Percentiles rank a stretch among this genome's conserved stretches.
Evolutionary conservation across 2,113 vertebrate genomes (phyloP).

Genomic region (Antennarius striatus): DNA sequence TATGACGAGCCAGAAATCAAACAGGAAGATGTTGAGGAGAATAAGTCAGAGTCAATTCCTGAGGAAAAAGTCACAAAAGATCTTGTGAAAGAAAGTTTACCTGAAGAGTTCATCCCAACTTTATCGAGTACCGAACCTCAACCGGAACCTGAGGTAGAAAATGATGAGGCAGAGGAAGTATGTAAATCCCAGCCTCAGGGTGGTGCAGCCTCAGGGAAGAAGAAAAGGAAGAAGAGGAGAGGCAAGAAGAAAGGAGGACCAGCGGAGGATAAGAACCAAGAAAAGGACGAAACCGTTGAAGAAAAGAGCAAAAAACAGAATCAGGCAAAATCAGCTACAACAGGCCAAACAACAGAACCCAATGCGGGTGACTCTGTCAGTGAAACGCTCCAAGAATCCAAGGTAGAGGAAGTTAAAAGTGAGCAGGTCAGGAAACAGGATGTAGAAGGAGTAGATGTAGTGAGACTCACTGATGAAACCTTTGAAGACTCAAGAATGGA

Average conservation of each 20-base stretch:
- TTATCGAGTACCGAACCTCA: conserved; percentile 12
- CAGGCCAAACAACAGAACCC: conserved; percentile 16
- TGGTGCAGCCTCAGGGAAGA: conserved; percentile 61
- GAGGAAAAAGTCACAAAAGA: conserved; percentile 12
- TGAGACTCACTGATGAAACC: not conserved
- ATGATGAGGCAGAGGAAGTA: conserved; percentile 32
- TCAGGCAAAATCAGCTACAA: not conserved
- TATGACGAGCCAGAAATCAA: not conserved
- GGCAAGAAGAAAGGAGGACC: conserved; percentile 68
- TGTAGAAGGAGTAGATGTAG: not conserved
- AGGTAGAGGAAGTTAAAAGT: conserved; percentile 5
- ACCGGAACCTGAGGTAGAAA: conserved; percentile 16
- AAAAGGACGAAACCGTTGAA: not conserved
- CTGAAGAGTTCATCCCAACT: not conserved
- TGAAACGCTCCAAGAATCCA: conserved; percentile 4
- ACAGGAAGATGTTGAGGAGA: conserved; percentile 10
- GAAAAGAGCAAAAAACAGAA: conserved; percentile 12
- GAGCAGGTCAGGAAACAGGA: conserved; percentile 16
- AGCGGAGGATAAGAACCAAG: conserved; percentile 40
- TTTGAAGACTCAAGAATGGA: conserved; percentile 12
- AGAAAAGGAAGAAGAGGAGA: conserved; percentile 77
- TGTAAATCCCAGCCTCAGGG: conserved; percentile 38
- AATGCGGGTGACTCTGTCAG: not conserved
- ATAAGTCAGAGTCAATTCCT: conserved; percentile 5
- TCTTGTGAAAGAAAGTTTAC: not conserved